Evolutionary conservation across 2,797 vertebrate species (phyloP), one percentile per base, ranked within the genome.

Genomic region (Enteromius afrohamiltoni): DNA sequence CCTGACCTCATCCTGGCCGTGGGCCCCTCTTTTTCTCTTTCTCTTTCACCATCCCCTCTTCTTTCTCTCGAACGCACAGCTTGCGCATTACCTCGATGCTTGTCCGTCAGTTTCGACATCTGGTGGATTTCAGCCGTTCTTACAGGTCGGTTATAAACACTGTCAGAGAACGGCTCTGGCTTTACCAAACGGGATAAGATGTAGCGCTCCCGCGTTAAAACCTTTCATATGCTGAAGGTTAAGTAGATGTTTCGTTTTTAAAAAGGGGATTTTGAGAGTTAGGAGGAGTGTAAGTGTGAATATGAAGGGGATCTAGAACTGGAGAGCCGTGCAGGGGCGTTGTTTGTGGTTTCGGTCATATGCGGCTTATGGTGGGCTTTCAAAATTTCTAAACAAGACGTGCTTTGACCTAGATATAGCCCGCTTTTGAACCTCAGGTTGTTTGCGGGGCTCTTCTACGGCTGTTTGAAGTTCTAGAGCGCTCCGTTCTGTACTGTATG

Each of bases 1-100:
- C 91, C 92, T 94, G 94, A 95, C 93, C 94, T 94, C 94, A 94
- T 94, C 92, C 86, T 89, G 93, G 94, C 91, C 87, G 81, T 90
- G 90, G 93, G 93, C 87, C 87, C 89, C 90, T 87, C 62, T 79
- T 31, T 8, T 71, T 77, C 75, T 76, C 40, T 69, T 45, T 70
- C 55, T 75, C 69, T 64, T 51, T 78, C 47, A 58, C 45, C 42
- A 62, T 58, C 84, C 53, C 80, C 45, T 70, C 26, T 65, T 49
- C 53, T 70, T 40, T 51, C 45, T 67, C 70, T 78, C 80, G 53
- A 58, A 47, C 42, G 37, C 60, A 79, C 77, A 10, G 53, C 40
- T 68, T 31, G 53, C 76, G 53, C 23, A 69, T 60, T 69, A 42
- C 47, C 77, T 83, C 47, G 14, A 87, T 86, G 88, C 89, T 82